These are phyloP conservation scores for Criorhina ranunculi DNA, from an alignment of 2,888 invertebrate species.

Conservation along the genomic window DNA sequence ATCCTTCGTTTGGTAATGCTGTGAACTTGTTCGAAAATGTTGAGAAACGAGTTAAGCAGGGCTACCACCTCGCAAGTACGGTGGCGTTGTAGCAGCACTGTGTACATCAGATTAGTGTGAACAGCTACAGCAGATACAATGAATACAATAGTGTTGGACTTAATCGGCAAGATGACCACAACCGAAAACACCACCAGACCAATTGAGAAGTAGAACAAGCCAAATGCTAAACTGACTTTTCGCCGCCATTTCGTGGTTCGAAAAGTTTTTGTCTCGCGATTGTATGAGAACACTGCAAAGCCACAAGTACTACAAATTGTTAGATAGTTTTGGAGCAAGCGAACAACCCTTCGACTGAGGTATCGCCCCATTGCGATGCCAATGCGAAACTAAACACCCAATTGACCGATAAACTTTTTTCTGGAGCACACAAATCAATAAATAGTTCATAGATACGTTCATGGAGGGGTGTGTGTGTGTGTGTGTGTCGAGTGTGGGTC, in stretches of 20 bases:
- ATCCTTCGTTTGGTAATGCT: constrained; percentile 14
- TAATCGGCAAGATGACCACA: background rate
- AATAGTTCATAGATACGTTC: constrained; percentile 41
- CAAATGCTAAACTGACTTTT: background rate
- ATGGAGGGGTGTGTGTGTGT: background rate
- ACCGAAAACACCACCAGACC: background rate
- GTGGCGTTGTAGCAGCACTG: background rate
- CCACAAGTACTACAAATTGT: constrained; percentile 9
- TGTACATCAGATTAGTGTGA: background rate
- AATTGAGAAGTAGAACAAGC: background rate
- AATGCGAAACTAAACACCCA: constrained; percentile 40
- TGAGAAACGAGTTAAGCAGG: constrained; percentile 7
- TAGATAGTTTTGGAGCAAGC: constrained; percentile 8
- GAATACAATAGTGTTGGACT: background rate
- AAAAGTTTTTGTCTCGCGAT: background rate
- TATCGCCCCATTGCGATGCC: constrained; percentile 32
- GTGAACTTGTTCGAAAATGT: constrained; percentile 8
- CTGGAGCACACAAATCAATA: constrained; percentile 59
- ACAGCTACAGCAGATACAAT: background rate
- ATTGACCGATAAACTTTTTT: constrained; percentile 54
- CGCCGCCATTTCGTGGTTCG: constrained; percentile 1
- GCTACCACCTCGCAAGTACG: background rate
- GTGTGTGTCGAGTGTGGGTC: constrained; percentile 20
- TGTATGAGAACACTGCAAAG: constrained; percentile 17
- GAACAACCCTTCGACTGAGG: constrained; percentile 13